Conservation (phyloP, 2,797 vertebrate species). For the Ambastaia sidthimunki region DNA sequence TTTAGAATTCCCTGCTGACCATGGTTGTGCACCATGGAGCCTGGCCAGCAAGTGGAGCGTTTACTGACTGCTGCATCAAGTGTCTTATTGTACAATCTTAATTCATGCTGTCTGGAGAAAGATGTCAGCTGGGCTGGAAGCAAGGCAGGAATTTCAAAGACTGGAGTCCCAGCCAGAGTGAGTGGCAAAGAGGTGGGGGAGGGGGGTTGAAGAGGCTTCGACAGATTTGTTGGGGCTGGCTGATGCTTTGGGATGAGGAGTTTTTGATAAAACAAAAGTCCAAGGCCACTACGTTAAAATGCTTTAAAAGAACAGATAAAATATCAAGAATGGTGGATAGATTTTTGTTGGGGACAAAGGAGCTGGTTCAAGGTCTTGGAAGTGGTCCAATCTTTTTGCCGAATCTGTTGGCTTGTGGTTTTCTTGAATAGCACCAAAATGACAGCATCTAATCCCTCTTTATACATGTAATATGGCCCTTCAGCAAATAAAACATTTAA, state of each 20-base stretch:
- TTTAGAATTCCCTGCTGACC: conserved; percentile 85
- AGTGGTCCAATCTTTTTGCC: conserved; percentile 10
- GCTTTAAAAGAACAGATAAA: conserved; percentile 63
- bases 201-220: conserved; percentile 85
- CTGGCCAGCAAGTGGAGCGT: conserved; percentile 84
- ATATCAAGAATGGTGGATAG: conserved; percentile 69
- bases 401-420: neutral
- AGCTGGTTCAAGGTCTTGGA: conserved; percentile 10
- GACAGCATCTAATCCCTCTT: neutral
- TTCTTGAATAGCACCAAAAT: conserved; percentile 4
- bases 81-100: conserved; percentile 98
- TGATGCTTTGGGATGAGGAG: conserved; percentile 81
- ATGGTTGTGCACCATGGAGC: conserved; percentile 88
- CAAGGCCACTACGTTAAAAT: conserved; percentile 50
- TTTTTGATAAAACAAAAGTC: conserved; percentile 46
- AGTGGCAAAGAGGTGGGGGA: conserved; percentile 79
- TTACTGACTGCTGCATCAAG: conserved; percentile 98
- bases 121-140: conserved; percentile 96
- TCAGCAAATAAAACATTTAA: conserved; percentile 1
- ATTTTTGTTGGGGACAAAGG: neutral
- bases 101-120: conserved; percentile 99
- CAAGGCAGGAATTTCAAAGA: conserved; percentile 91
- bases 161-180: conserved; percentile 64
- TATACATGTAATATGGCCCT: neutral
- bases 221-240: conserved; percentile 98